Conservation (phyloP, 2,113 vertebrate species). For the Ceyx cyanopectus region DNA sequence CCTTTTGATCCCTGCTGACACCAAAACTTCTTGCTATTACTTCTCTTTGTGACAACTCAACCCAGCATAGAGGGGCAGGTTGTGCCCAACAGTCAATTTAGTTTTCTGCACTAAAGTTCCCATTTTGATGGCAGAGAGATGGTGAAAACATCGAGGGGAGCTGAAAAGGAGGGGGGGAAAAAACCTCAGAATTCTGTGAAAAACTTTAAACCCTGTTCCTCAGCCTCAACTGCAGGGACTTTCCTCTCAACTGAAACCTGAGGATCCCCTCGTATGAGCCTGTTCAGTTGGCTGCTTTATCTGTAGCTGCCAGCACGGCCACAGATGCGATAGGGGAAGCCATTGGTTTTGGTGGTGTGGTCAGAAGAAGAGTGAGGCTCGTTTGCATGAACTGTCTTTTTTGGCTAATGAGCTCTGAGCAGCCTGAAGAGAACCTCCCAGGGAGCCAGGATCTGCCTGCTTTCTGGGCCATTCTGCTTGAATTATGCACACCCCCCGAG, state of each 20-base stretch:
- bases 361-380: neutral
- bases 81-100: fast-evolving
- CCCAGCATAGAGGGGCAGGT: neutral
- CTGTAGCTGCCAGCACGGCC: constrained; percentile 56
- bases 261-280: neutral
- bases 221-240: constrained; percentile 27
- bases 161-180: neutral
- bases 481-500: constrained; percentile 30
- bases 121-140: neutral
- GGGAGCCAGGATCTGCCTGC: neutral
- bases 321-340: constrained; percentile 58
- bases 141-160: neutral
- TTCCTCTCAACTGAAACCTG: constrained; percentile 45
- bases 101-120: neutral
- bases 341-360: constrained; percentile 50
- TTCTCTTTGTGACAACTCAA: neutral
- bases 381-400: neutral
- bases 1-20: neutral
- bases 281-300: constrained; percentile 22
- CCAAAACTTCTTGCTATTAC: neutral
- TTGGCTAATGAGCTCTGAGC: neutral
- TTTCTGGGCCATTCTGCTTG: neutral
- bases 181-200: neutral
- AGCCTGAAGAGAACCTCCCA: constrained; percentile 39
- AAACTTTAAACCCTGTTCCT: neutral